Base-by-base conservation (phyloP, 2,888 invertebrate genomes). In the Polyploca ridens region DNA sequence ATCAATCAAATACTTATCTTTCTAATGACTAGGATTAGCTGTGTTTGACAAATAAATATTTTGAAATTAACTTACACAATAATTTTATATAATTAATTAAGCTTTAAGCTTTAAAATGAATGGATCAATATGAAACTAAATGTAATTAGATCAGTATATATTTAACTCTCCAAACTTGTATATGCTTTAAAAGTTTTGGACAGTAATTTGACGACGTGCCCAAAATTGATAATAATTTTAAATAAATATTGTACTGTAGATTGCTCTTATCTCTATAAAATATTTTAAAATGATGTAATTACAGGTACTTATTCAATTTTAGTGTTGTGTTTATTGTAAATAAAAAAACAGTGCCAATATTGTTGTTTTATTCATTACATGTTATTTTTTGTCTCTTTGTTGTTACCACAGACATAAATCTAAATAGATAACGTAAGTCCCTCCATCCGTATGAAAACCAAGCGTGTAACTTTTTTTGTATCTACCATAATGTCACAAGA, bases 11-110 rank as follows among this genome's bases (percentile, higher is more conserved):
- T 58, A 70, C 64, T 62, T 71, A 77, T 84, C 82, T 87, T 78
- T 83, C 78, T 83, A 77, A 81, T 81, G 82, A 85, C 81, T 90
- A 88, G 84, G 83, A 78, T 79, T 86, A 89, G 94, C 94, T 94
- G 94, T 94, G 94, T 92, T 87, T 88, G 94, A 94, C 94, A 94
- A 94, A 94, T 94, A 94, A 92, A 79, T 79, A 54, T 73, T 68
- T 65, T 69, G 63, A 62, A 64, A 71, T 44, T 59, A 68, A 70
- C 73, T 71, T 75, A 69, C 71, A 71, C 67, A 65, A 41, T 67
- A 62, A 59, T 5, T 67, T 66, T 77, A 69, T 64, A 66, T 66
- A 67, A 63, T 71, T 65, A 57, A 71, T 67, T 73, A 70, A 77
- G 75, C 75, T 75, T 80, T 49, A 72, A 76, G 77, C 75, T 78